Evolutionary conservation across 2,797 vertebrate species (phyloP).

Genomic region (Vireo griseus): DNA sequence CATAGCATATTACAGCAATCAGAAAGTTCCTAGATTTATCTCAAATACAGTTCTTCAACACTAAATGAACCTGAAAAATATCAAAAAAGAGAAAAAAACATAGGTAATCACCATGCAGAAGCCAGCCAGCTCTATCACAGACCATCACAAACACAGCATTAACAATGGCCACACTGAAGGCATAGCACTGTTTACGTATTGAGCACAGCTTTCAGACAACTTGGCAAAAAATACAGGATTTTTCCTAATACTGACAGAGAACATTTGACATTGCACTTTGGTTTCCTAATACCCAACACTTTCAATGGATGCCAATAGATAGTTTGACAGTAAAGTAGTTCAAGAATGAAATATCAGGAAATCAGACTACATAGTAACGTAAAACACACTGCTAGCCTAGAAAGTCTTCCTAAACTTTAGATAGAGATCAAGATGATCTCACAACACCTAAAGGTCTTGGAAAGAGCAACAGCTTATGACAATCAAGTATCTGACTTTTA

Average conservation of each 20-base stretch:
- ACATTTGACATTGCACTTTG: background rate
- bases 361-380: background rate
- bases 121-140: background rate
- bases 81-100: background rate
- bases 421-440: background rate
- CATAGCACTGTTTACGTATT: background rate
- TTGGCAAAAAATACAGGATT: background rate
- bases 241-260: background rate
- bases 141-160: background rate
- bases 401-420: background rate
- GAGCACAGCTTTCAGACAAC: background rate
- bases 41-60: background rate
- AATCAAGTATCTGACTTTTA: background rate
- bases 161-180: background rate
- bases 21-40: background rate
- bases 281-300: background rate
- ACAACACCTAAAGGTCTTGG: background rate
- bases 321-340: background rate
- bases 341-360: background rate
- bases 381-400: background rate
- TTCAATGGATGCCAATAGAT: background rate
- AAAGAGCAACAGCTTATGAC: background rate
- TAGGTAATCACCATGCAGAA: background rate
- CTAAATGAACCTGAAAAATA: background rate
- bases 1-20: background rate